Percentiles rank a stretch among this genome's conserved stretches.
Conservation (phyloP, 2,888 invertebrate genomes). For the Chydorus sphaericus region DNA sequence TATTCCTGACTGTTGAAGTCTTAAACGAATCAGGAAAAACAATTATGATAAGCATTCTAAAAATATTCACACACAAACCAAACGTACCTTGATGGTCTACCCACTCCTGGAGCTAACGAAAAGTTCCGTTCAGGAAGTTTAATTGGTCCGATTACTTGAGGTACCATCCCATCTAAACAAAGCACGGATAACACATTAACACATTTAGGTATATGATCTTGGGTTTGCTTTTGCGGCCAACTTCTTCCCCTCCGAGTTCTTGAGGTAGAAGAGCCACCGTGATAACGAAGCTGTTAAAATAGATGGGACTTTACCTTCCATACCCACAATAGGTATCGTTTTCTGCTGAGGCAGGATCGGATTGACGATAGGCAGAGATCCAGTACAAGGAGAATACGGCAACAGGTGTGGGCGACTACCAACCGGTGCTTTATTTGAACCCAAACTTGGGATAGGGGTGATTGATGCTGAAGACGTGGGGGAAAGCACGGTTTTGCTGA, state of each 20-base stretch:
- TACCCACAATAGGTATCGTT: too few relatives aligned
- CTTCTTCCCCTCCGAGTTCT: neutral
- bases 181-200: conserved; percentile 24
- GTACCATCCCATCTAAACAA: conserved; percentile 11
- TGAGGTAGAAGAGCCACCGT: conserved; percentile 11
- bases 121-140: neutral
- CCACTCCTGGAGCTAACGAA: conserved; percentile 7
- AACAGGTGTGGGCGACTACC: conserved; percentile 8
- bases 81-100: conserved; percentile 2
- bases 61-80: too few relatives aligned
- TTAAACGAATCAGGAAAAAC: too few relatives aligned
- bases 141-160: neutral
- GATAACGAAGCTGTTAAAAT: conserved; percentile 11
- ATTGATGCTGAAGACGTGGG: conserved; percentile 13
- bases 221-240: neutral
- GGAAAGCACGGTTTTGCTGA: neutral
- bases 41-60: too few relatives aligned
- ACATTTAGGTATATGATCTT: conserved; percentile 29
- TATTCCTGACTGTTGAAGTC: neutral
- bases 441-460: conserved; percentile 14
- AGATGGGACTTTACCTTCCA: neutral
- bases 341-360: conserved; percentile 4
- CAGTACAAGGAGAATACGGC: conserved; percentile 10
- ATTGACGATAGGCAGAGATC: conserved; percentile 10
- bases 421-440: neutral